A percentile compares a stretch with the other conserved stretches of the same genome.
Conservation (phyloP, 2,113 vertebrate genomes). For the Rhinopomastus cyanomelas region DNA sequence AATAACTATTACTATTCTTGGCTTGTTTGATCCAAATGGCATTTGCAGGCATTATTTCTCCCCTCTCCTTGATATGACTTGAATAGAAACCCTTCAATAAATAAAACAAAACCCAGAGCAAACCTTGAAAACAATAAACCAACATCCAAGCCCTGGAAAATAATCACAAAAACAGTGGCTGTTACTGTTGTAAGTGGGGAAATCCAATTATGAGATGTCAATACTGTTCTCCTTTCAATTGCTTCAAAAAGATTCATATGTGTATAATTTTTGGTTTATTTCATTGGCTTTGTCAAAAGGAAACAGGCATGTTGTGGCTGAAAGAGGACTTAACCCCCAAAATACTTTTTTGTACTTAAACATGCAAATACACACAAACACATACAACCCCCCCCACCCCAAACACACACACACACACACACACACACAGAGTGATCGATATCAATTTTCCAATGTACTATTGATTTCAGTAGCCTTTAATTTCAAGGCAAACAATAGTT, state of each 20-base stretch:
- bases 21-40: conserved; percentile 58
- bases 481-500: conserved; percentile 77
- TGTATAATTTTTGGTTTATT: conserved; percentile 59
- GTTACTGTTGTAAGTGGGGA: conserved; percentile 44
- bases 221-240: conserved; percentile 49
- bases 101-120: conserved; percentile 46
- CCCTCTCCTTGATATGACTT: conserved; percentile 23
- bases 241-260: conserved; percentile 41
- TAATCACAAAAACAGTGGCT: conserved; percentile 36
- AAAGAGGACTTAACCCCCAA: neutral
- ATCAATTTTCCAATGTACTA: conserved; percentile 78
- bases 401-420: neutral
- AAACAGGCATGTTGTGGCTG: conserved; percentile 31
- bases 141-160: conserved; percentile 35
- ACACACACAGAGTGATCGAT: conserved; percentile 57
- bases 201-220: conserved; percentile 69
- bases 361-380: neutral
- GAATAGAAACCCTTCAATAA: conserved; percentile 62
- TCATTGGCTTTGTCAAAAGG: conserved; percentile 41
- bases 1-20: conserved; percentile 53
- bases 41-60: conserved; percentile 52
- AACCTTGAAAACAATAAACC: conserved; percentile 40
- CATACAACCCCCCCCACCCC: neutral
- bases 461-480: conserved; percentile 74
- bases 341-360: neutral